These are phyloP conservation scores for Hesperophylax magnus DNA, from an alignment of 1,140 invertebrate genomes.

Conservation along the genomic window DNA sequence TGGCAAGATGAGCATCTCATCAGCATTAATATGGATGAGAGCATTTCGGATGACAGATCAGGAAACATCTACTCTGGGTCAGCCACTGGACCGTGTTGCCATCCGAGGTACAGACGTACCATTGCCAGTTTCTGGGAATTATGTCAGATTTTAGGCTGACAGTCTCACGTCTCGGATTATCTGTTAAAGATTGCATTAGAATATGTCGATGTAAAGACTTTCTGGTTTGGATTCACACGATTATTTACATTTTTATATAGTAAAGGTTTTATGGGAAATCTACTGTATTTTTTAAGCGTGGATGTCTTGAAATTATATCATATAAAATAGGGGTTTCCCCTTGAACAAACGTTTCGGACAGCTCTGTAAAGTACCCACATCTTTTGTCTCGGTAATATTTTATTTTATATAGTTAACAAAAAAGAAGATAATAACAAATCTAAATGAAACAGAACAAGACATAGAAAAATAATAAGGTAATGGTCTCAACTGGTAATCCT, in stretches of 20 bases:
- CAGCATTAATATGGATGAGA: slow-evolving; percentile 54
- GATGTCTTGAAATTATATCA: too few relatives aligned
- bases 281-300: too few relatives aligned
- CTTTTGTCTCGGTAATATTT: too few relatives aligned
- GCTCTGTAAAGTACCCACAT: too few relatives aligned
- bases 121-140: slow-evolving; percentile 8
- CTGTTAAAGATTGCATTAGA: slow-evolving; percentile 23
- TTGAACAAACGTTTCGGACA: too few relatives aligned
- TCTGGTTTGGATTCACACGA: slow-evolving; percentile 5
- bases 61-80: slow-evolving; percentile 52
- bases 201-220: slow-evolving; percentile 1
- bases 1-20: slow-evolving; percentile 49
- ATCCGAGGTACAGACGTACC: neutral
- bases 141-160: slow-evolving; percentile 15
- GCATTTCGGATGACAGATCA: slow-evolving; percentile 50
- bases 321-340: too few relatives aligned
- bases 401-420: too few relatives aligned
- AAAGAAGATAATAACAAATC: too few relatives aligned
- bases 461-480: too few relatives aligned
- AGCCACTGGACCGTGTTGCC: slow-evolving; percentile 21
- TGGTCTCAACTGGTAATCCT: too few relatives aligned
- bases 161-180: slow-evolving; percentile 7
- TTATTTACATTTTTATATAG: neutral
- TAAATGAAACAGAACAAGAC: too few relatives aligned
- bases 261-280: too few relatives aligned